phyloP scores from a whole-genome alignment of 2,113 vertebrate genomes.

The Australoheros scitulus region DNA sequence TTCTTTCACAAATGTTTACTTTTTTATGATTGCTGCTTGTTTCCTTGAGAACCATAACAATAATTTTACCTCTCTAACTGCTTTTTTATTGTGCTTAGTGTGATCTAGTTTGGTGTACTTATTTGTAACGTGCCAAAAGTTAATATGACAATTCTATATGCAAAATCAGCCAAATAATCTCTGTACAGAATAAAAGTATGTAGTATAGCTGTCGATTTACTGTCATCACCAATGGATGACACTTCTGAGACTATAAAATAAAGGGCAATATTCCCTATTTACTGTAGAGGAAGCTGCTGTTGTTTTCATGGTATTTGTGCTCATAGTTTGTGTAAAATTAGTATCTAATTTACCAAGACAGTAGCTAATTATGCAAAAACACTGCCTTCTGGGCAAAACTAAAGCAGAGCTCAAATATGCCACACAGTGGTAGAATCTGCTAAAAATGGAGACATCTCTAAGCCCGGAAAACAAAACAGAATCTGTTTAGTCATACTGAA shows the following conservation, averaged over 20 bases:
- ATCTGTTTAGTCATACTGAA: constrained; percentile 3
- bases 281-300: neutral
- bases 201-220: neutral
- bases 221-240: neutral
- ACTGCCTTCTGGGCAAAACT: constrained; percentile 24
- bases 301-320: constrained; percentile 6
- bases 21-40: neutral
- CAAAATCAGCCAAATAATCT: neutral
- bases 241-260: neutral
- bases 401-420: neutral
- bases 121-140: neutral
- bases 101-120: neutral
- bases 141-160: neutral
- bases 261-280: neutral
- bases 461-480: constrained; percentile 1
- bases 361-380: constrained; percentile 35
- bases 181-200: neutral
- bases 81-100: neutral
- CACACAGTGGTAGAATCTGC: neutral
- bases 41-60: neutral
- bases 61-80: neutral
- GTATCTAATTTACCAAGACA: constrained; percentile 31
- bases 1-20: neutral
- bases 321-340: constrained; percentile 19
- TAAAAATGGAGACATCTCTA: neutral